Conservation (phyloP, 2,797 vertebrate species). For the Myripristis jacobus region DNA sequence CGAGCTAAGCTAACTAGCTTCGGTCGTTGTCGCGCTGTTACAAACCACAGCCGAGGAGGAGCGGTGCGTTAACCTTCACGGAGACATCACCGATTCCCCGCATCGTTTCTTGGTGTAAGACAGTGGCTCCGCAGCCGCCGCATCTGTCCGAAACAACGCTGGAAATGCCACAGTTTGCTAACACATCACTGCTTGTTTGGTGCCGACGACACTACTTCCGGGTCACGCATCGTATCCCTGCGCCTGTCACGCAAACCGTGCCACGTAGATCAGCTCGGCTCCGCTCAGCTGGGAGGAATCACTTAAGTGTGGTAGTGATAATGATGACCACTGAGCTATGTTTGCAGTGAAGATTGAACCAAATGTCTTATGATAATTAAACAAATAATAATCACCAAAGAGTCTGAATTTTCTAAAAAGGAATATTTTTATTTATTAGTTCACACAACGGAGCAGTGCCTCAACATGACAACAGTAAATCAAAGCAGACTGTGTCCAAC, state of each 20-base stretch:
- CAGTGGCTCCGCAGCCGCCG: too few relatives aligned
- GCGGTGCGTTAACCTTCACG: neutral
- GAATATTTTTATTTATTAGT: conserved; percentile 74
- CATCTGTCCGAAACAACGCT: neutral
- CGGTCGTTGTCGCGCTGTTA: neutral
- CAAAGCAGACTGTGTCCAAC: conserved; percentile 72
- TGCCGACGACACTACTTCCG: conserved; percentile 57
- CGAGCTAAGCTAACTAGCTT: conserved; percentile 67
- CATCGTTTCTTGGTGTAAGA: conserved; percentile 17
- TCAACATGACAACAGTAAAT: conserved; percentile 71
- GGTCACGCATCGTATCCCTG: conserved; percentile 30
- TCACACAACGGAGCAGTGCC: conserved; percentile 73
- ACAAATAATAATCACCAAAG: too few relatives aligned
- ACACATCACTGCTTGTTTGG: conserved; percentile 53
- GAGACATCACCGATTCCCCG: neutral
- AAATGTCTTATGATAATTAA: too few relatives aligned
- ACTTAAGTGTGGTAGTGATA: too few relatives aligned
- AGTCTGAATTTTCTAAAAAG: conserved; percentile 54
- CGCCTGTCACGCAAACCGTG: conserved; percentile 37
- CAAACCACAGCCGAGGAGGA: neutral
- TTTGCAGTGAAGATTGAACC: neutral
- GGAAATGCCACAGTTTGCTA: conserved; percentile 44
- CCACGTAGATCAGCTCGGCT: conserved; percentile 62
- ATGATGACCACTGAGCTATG: neutral
- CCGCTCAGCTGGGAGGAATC: neutral